Evolutionary conservation across 2,797 vertebrate species (phyloP).

Genomic region (Girardinus metallicus): DNA sequence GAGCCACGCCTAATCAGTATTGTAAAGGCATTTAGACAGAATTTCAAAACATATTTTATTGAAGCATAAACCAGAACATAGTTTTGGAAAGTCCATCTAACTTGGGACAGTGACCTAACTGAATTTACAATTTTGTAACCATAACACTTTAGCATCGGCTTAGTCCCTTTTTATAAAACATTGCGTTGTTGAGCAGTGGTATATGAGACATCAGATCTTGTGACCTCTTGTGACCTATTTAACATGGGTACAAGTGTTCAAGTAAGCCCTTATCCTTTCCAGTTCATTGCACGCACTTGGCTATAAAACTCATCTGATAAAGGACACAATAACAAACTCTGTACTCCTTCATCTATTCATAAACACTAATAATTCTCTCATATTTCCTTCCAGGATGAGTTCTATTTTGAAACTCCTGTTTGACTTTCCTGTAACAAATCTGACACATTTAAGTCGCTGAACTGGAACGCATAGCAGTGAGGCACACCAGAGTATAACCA

Average conservation of each 20-base stretch:
- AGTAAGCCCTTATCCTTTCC: slow-evolving; percentile 7
- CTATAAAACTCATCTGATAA: slow-evolving; percentile 18
- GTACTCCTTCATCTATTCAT: slow-evolving; percentile 21
- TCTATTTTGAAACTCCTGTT: slow-evolving; percentile 44
- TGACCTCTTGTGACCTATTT: neutral
- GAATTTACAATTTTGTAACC: neutral
- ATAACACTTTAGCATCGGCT: neutral
- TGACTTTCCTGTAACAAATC: slow-evolving; percentile 45
- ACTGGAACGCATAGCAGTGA: slow-evolving; percentile 20
- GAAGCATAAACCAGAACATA: neutral
- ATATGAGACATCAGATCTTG: neutral
- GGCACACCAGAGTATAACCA: slow-evolving; percentile 28
- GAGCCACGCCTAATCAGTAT: neutral
- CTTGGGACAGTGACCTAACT: neutral
- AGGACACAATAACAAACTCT: slow-evolving; percentile 30
- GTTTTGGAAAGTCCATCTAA: neutral
- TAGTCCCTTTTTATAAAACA: neutral
- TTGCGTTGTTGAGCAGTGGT: neutral
- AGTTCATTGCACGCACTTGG: neutral
- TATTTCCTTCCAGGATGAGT: slow-evolving; percentile 39
- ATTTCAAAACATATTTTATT: neutral
- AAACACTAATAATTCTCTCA: slow-evolving; percentile 32
- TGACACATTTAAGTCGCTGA: slow-evolving; percentile 56
- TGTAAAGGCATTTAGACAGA: neutral
- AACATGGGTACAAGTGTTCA: slow-evolving; percentile 3